Conservation (phyloP, 2,888 invertebrate species). For the Mythimna albipuncta region DNA sequence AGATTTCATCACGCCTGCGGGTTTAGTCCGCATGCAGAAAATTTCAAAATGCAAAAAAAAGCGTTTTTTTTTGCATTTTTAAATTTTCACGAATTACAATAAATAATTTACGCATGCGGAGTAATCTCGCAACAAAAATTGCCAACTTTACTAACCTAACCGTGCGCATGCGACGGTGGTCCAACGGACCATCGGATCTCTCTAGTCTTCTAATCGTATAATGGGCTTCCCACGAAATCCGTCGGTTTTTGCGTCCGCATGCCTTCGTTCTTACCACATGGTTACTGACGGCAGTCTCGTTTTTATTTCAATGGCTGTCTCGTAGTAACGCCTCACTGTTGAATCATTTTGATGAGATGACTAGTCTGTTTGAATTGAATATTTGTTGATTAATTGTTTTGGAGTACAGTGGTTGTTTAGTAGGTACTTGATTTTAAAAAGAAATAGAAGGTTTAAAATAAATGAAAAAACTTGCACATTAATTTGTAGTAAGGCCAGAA, state of each 20-base stretch:
- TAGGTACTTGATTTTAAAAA: not conserved
- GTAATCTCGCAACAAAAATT: not conserved
- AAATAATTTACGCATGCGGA: no score
- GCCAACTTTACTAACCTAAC: constrained; percentile 28
- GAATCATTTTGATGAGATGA: constrained; percentile 37
- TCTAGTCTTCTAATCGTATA: constrained; percentile 70
- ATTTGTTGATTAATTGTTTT: constrained; percentile 36
- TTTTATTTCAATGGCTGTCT: constrained; percentile 62
- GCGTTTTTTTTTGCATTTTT: no score
- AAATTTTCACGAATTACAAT: no score
- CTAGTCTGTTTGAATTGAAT: constrained; percentile 33
- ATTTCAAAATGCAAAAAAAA: no score
- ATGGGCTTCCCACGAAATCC: constrained; percentile 81
- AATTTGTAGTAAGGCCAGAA: no score
- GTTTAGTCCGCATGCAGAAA: no score
- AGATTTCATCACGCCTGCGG: no score
- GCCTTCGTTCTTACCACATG: constrained; percentile 65
- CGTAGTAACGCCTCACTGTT: constrained; percentile 43
- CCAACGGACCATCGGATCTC: constrained; percentile 21
- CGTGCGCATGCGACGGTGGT: constrained; percentile 26
- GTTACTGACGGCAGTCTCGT: constrained; percentile 34
- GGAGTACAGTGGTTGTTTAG: not conserved
- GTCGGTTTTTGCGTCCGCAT: constrained; percentile 72
- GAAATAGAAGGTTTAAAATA: not conserved
- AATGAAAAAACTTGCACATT: not conserved